These are phyloP conservation scores for Thunnus thynnus DNA, from an alignment of 2,113 vertebrate species.

Conservation along the genomic window DNA sequence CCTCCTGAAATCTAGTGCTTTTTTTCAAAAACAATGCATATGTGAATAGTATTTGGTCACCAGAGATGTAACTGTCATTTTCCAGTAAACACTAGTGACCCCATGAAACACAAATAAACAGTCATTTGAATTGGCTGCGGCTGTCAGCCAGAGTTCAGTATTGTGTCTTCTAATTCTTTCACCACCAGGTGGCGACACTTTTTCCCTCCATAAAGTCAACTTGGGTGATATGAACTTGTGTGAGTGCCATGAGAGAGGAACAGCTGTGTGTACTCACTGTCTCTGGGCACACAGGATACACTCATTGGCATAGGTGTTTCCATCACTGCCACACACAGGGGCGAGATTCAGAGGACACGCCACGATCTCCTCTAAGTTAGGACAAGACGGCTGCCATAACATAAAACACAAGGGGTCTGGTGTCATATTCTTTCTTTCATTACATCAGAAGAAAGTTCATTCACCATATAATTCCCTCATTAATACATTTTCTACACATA, in stretches of 20 bases:
- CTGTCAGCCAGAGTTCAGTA: background rate
- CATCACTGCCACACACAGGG: conserved; percentile 87
- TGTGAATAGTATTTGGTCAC: background rate
- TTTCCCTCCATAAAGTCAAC: background rate
- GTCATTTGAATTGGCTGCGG: too few relatives aligned
- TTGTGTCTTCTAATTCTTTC: background rate
- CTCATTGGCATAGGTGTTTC: conserved; percentile 88
- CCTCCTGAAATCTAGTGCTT: too few relatives aligned
- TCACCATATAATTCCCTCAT: too few relatives aligned
- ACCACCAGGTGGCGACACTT: conserved; percentile 18
- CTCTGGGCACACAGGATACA: conserved; percentile 86
- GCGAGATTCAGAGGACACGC: conserved; percentile 84
- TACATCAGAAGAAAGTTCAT: too few relatives aligned
- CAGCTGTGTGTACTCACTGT: conserved; percentile 77
- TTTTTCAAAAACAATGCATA: background rate
- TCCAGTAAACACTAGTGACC: background rate
- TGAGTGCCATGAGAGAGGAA: background rate
- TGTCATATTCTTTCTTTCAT: too few relatives aligned
- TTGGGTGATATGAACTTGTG: background rate
- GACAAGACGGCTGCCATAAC: conserved; percentile 74
- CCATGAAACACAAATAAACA: too few relatives aligned
- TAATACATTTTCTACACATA: background rate
- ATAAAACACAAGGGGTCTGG: background rate
- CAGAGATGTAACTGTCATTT: background rate
- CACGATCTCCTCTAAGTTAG: conserved; percentile 23